Conservation (phyloP, 2,888 invertebrate species). For the Athalia circularis region DNA sequence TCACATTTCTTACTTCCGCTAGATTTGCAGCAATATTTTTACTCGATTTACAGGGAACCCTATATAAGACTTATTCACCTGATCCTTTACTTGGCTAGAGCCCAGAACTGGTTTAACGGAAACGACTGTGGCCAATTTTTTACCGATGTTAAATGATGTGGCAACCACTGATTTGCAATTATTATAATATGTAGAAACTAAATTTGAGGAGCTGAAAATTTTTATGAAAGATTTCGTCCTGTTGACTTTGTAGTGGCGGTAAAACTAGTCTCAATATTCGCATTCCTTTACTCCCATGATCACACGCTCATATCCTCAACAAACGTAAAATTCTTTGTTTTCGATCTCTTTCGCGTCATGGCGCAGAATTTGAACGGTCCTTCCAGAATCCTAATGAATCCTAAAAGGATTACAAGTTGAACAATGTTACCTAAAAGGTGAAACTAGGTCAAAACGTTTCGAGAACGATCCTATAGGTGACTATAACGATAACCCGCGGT, state of each 20-base stretch:
- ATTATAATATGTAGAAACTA: not conserved
- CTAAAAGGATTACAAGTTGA: slow-evolving; percentile 1
- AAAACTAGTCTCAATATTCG: not conserved
- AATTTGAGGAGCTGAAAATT: not conserved
- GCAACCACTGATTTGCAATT: slow-evolving; percentile 7
- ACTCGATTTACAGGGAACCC: not conserved
- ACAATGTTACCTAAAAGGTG: not conserved
- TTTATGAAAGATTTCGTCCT: not conserved
- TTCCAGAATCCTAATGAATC: no score
- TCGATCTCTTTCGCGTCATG: slow-evolving; percentile 5
- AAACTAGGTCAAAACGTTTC: slow-evolving; percentile 9
- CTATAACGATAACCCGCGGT: no score
- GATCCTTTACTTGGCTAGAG: slow-evolving; percentile 19
- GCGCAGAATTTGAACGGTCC: slow-evolving; percentile 10
- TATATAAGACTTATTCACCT: not conserved
- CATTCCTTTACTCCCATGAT: slow-evolving; percentile 2
- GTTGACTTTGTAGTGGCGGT: slow-evolving; percentile 1
- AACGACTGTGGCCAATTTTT: slow-evolving; percentile 23
- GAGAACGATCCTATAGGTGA: slow-evolving; percentile 18
- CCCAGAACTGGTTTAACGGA: not conserved
- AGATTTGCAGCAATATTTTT: slow-evolving; percentile 41
- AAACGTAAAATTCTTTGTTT: slow-evolving; percentile 27
- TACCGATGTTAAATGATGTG: slow-evolving; percentile 2
- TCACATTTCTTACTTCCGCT: slow-evolving; percentile 52
- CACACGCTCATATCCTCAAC: slow-evolving; percentile 16